Evolutionary conservation across 2,797 vertebrate genomes (phyloP), one percentile per base, ranked within the genome.

Genomic region (Halcyon smyrnensis): DNA sequence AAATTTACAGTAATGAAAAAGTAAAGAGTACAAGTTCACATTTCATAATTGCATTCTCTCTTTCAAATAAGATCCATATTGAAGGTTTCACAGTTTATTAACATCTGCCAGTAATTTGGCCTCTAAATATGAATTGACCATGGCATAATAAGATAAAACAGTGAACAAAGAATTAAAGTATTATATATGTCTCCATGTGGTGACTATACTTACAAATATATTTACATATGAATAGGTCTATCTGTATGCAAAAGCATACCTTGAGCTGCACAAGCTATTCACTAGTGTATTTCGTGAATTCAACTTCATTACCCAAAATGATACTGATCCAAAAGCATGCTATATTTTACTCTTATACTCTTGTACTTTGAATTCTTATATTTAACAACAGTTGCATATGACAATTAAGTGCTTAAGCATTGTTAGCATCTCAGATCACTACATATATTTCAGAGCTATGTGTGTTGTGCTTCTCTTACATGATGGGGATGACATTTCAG

Each of bases 161-260:
- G 30, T 69, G 69, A 71, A 46, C 20, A 81, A 93, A 73, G 39
- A 70, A 87, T 10, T 65, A 54, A 86, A 73, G 54, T 43, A 50
- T 46, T 78, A 73, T 27, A 84, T 54, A 81, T 34, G 37, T 78
- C 69, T 88, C 23, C 73, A 57, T 37, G 41, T 80, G 37, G 30
- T 87, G 79, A 71, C 19, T 57, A 9, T 8, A 8, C 32, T 87
- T 78, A 30, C 17, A 69, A 84, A 59, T 30, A 25, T 70, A 95
- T 95, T 91, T 96, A 56, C 74, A 86, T 63, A 84, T 3, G 9
- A 94, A 92, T 81, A 80, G n/a, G 9, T 59, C 54, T 87, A 20
- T 80, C 89, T 78, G 45, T 69, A 88, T 85, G 74, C 43, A 93
- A 88, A 96, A 89, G 20, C 12, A 46, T 71, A 84, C 16, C 46